These are phyloP conservation scores for Drosophila borealis DNA, from an alignment of 2,888 invertebrate species.

Conservation along the genomic window DNA sequence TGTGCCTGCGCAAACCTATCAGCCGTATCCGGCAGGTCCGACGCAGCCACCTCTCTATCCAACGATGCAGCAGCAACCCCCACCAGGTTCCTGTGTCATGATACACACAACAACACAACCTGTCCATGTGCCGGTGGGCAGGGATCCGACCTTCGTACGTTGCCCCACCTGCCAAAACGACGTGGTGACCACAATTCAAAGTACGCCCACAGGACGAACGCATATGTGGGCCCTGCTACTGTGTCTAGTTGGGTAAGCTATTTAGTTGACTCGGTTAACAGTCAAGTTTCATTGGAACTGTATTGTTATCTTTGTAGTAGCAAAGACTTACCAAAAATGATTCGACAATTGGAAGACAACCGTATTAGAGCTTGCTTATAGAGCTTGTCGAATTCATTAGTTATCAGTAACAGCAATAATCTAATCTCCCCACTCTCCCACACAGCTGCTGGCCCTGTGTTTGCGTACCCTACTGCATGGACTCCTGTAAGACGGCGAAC, in stretches of 20 bases:
- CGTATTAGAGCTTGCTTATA: not conserved
- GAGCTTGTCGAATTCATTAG: not conserved
- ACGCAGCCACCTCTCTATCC: conserved; percentile 49
- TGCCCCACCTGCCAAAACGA: conserved; percentile 45
- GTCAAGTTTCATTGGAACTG: not conserved
- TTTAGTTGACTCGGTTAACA: not conserved
- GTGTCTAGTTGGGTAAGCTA: conserved; percentile 45
- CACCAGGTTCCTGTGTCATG: conserved; percentile 19
- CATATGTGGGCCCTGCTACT: conserved; percentile 24
- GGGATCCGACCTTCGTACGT: conserved; percentile 43
- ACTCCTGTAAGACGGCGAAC: conserved; percentile 33
- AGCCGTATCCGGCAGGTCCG: conserved; percentile 39
- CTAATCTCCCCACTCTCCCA: conserved; percentile 19
- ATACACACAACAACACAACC: conserved; percentile 24
- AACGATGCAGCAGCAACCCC: conserved; percentile 14
- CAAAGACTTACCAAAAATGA: not conserved
- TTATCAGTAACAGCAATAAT: conserved; percentile 7
- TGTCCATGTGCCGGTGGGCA: conserved; percentile 29
- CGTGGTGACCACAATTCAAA: conserved; percentile 35
- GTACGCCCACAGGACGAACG: conserved; percentile 12
- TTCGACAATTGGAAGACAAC: too few species aligned
- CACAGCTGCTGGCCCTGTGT: conserved; percentile 46
- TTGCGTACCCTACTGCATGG: conserved; percentile 50
- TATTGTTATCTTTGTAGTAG: not conserved
- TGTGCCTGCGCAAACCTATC: conserved; percentile 37